Evolutionary conservation across 2,888 invertebrate genomes (phyloP), one percentile per base, ranked within the genome.

Genomic region (Deroplatys truncata): DNA sequence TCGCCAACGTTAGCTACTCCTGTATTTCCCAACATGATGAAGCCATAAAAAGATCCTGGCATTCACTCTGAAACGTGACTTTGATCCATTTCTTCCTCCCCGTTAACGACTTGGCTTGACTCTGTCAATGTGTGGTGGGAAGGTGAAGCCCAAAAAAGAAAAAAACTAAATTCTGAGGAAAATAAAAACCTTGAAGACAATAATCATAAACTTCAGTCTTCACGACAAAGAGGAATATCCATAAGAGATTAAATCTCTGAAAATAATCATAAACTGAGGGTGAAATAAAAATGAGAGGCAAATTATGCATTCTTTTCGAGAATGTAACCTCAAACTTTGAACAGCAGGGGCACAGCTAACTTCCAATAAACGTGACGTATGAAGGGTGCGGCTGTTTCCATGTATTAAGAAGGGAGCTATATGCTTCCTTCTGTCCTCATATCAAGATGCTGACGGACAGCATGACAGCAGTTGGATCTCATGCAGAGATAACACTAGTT

Each of bases 311-410:
- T 72, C 56, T 72, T 72, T 72, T 72, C 56, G 16, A 72, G 56
- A 72, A 72, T 72, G 35, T 84, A 85, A 85, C 85, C 85, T 85
- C 85, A 85, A 85, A 85, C 49, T 85, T 85, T 85, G 85, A 85
- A 85, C 85, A 85, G 85, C 28, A 15, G 56, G 56, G 56, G 56
- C 56, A 72, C 56, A 72, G 15, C 3, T 85, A 49, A n/a, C 28
- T 49, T 49, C 85, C 85, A 85, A 49, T 85, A 85, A 85, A 85
- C 28, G 49, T 85, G 85, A 85, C 28, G 49, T 85, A 85, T 85
- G 85, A 28, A 43, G 85, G 85, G 85, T 49, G 85, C 29, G 29
- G 85, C 28, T 56, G 49, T 49, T 85, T 35, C 85, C 85, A 85
- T 85, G 28, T 29, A 84, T 28, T 84, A 84, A 84, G 29, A 84